Evolutionary conservation across 92 coral and sea anemone genomes (phyloP), one percentile per base, ranked within the genome.

Genomic region (Zoanthus solanderi): DNA sequence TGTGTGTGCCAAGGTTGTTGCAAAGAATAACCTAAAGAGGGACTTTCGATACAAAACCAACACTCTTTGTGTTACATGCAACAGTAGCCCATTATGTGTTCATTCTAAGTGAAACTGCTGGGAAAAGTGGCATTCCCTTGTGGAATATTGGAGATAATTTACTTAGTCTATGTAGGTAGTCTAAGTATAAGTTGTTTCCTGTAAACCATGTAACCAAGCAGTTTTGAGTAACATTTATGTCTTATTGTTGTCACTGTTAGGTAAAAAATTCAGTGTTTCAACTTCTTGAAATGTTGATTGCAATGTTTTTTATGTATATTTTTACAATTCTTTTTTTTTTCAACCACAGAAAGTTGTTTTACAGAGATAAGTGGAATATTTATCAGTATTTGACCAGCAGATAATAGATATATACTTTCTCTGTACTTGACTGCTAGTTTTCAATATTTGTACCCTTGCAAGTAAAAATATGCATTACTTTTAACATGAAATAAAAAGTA

Each of bases 1-100:
- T 72, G 91, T 88, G 56, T 81, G 91, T 74, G 76, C 91, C 42
- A 88, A 88, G 88, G 45, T 54, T 66, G 91, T 42, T 53, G 60
- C 75, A 37, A 47, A 69, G 77, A 48, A 83, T 63, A 69, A 67
- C 28, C 83, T 83, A 72, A 61, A 57, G 81, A 74, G 71, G 56
- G 54, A 18, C 61, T 32, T 48, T 58, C 65, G 60, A 2, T 58
- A 58, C 66, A 78, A 87, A 30, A 56, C 86, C 46, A 23, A 52
- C 83, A 72, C 60, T 80, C 88, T 89, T 83, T 89, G 92, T 83
- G 63, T 76, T 18, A 72, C 88, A 42, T 89, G 88, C 48, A 83
- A 83, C 79, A 54, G 85, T 11, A 83, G 54, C 83, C 75, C 88
- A 63, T 46, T 89, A 66, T 83, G 84, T 18, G 68, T 61, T 61